Evolutionary conservation across 1,140 invertebrate species (phyloP), one percentile per base, ranked within the genome.

Genomic region (Galendromus occidentalis): DNA sequence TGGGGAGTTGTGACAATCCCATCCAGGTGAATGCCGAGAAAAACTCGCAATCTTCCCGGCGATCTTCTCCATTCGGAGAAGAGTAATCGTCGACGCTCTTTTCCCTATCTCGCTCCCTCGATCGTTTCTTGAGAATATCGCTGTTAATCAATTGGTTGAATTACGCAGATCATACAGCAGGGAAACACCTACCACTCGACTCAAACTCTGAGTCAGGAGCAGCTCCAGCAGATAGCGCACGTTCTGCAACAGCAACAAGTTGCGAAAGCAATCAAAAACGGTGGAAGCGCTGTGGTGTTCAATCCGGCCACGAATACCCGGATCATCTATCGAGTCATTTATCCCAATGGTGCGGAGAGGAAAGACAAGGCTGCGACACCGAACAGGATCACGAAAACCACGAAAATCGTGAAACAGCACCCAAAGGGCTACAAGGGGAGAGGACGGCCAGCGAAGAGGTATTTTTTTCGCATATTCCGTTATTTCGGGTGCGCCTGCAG

Each of bases 161-260:
- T 4, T 39, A 9, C 33, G 33, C 78, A 82, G 71, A 80, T 84
- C 44, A 79, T 83, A 41, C 82, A 83, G 66, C 80, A 83, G 70
- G 82, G 82, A 33, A 77, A 78, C 70, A 76, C 75, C 44, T 80
- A 78, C 70, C 79, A 72, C 64, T 81, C 82, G 67, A 74, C 81
- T 64, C 82, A 83, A 71, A 77, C 80, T 17, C 72, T 84, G 42
- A 77, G 79, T 1, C 74, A 79, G 66, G 75, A 80, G 42, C 82
- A 84, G 69, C 69, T 84, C 39, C 78, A 81, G 69, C 81, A 83
- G 70, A 82, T 84, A 42, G 79, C 81, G 66, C 77, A 81, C 64
- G 78, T 82, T 63, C 72, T 83, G 22, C 80, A 82, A 66, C 78
- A 81, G 69, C 77, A 79, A 64, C 66, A 78, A 44, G 68, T 76